Percentiles rank a stretch among this genome's conserved stretches.
These are phyloP conservation scores for Callorhinus ursinus DNA, from an alignment of 2,113 vertebrate genomes.

Conservation along the genomic window DNA sequence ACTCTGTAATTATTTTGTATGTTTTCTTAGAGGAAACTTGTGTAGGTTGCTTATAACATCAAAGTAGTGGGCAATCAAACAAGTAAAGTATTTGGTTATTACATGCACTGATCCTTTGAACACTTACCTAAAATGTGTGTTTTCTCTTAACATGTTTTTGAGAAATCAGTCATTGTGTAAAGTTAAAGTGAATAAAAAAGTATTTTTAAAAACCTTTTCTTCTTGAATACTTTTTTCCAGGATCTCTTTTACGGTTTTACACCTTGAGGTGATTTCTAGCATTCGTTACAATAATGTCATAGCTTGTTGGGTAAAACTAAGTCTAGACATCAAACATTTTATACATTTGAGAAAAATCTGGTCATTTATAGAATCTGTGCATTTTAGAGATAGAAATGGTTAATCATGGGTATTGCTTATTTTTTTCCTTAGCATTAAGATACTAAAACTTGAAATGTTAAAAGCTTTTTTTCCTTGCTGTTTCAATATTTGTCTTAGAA, in stretches of 20 bases:
- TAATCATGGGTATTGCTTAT: not conserved
- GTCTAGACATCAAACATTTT: not conserved
- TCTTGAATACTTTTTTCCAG: not conserved
- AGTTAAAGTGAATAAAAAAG: not conserved
- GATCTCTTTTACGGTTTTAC: conserved; percentile 1
- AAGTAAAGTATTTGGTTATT: not conserved
- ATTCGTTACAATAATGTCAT: not conserved
- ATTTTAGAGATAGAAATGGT: not conserved
- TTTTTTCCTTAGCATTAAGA: conserved; percentile 11
- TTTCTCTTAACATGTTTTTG: not conserved
- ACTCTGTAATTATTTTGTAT: not conserved
- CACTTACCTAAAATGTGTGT: not conserved
- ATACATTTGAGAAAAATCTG: not conserved
- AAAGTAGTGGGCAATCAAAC: not conserved
- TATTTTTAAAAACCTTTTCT: not conserved
- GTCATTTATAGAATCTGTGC: not conserved
- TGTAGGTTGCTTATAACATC: not conserved
- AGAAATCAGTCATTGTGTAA: not conserved
- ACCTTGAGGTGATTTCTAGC: not conserved
- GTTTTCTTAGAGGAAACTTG: not conserved
- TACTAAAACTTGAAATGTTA: conserved; percentile 23
- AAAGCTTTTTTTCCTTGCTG: not conserved
- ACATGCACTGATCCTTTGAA: not conserved
- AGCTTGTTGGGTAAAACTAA: not conserved
- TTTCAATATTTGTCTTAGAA: conserved; percentile 40